Conservation (phyloP, 2,113 vertebrate species). For the Pardalotus punctatus region DNA sequence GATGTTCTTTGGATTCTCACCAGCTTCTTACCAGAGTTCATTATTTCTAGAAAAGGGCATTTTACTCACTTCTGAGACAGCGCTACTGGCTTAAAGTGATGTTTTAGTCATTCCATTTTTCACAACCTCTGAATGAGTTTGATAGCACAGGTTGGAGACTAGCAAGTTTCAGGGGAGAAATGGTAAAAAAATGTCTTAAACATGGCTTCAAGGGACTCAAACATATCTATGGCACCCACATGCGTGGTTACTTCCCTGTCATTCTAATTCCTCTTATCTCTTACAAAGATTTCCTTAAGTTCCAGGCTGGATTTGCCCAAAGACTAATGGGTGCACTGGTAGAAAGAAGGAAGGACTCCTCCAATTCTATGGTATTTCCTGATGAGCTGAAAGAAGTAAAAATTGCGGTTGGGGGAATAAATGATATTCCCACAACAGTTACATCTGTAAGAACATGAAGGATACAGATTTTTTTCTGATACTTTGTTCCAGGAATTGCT, state of each 20-base stretch:
- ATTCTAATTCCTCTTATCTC: background rate
- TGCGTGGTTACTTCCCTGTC: background rate
- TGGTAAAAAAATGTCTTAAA: background rate
- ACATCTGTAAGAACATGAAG: background rate
- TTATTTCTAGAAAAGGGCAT: background rate
- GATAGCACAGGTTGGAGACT: background rate
- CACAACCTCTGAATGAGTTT: background rate
- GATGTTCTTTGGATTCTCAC: background rate
- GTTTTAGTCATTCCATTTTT: background rate
- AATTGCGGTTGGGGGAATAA: background rate
- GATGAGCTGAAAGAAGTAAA: background rate
- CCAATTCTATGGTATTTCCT: background rate
- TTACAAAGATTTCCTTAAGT: background rate
- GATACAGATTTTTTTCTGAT: background rate
- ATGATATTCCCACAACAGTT: background rate
- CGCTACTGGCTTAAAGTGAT: background rate
- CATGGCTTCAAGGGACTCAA: background rate
- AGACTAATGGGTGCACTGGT: background rate
- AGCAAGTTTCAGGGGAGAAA: background rate
- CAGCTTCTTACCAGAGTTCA: background rate
- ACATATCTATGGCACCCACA: background rate
- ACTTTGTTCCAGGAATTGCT: slow-evolving; percentile 15
- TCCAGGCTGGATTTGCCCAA: background rate
- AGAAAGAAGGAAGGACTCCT: background rate
- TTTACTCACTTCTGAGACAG: background rate